Evolutionary conservation across 1,140 invertebrate species (phyloP).

Genomic region (Eciton burchellii): DNA sequence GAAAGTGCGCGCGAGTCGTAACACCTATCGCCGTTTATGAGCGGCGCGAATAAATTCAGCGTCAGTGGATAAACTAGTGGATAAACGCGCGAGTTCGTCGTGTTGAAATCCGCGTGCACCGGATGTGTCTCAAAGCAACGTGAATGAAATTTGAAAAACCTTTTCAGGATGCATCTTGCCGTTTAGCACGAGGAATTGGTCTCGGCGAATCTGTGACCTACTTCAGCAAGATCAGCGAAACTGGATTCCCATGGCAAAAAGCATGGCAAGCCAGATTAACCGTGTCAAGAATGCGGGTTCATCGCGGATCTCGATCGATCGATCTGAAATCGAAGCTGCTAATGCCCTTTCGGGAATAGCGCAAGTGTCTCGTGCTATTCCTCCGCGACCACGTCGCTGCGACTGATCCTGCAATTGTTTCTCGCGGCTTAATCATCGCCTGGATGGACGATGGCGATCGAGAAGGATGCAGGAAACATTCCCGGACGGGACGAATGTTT

Average conservation of each 20-base stretch:
- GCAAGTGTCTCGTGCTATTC: neutral
- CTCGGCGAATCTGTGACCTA: neutral
- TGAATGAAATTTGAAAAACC: slow-evolving; percentile 40
- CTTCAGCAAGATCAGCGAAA: neutral
- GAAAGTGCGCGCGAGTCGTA: slow-evolving; percentile 11
- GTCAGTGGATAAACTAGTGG: slow-evolving; percentile 23
- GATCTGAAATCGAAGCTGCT: neutral
- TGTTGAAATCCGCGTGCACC: slow-evolving; percentile 28
- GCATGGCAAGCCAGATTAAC: too few relatives aligned
- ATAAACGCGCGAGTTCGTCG: slow-evolving; percentile 20
- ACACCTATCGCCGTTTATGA: slow-evolving; percentile 11
- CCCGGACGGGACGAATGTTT: slow-evolving; percentile 52
- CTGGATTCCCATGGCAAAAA: too few relatives aligned
- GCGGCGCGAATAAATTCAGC: slow-evolving; percentile 46
- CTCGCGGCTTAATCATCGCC: slow-evolving; percentile 46
- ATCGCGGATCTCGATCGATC: neutral
- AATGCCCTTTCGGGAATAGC: slow-evolving; percentile 16
- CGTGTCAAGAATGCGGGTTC: too few relatives aligned
- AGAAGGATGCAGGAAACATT: slow-evolving; percentile 44
- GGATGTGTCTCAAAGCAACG: slow-evolving; percentile 13
- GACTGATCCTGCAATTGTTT: slow-evolving; percentile 20
- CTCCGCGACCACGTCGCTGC: slow-evolving; percentile 2
- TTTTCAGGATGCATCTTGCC: slow-evolving; percentile 20
- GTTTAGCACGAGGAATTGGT: neutral
- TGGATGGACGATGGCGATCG: slow-evolving; percentile 42